Evolutionary conservation across 2,797 vertebrate species (phyloP), one percentile per base, ranked within the genome.

Genomic region (Crenuchus spilurus): DNA sequence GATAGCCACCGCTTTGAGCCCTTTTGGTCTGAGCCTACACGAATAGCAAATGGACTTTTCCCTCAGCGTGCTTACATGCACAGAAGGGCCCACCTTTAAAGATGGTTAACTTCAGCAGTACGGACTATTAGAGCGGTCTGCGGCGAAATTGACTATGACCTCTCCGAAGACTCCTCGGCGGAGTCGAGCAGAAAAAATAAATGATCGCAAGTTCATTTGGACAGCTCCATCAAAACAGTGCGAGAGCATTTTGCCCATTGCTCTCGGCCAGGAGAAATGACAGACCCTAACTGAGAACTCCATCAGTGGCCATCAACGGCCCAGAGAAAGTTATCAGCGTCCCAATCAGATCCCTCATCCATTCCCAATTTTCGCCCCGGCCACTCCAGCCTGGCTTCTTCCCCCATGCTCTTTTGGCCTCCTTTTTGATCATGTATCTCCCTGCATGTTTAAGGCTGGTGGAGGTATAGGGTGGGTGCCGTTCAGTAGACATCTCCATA

Each of bases 151-250:
- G 80, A 81, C 80, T 74, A 70, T 78, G 77, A 84, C 80, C 75
- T 64, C 68, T 66, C 42, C 42, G 39, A 30, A 69, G 70, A 37
- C 64, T 70, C 77, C 35, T 24, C 61, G 67, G 74, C 49, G 63
- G 75, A 66, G 52, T 70, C 31, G 22, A 76, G 60, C 57, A 78
- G 82, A 70, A 82, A 74, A 80, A 80, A 80, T 78, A 82, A 84
- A 78, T 80, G 80, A 55, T 46, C 44, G 31, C 63, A 66, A 80
- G 80, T 80, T 84, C 82, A 77, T 82, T 82, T 80, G 79, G 80
- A 84, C 78, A 77, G 80, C 76, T 82, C 75, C 70, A 74, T 82
- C 82, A 70, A 71, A 76, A 75, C 74, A 64, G 80, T 41, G 2
- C 55, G 42, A 31, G 22, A 22, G 48, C 46, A n/a, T 54, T 42